These are phyloP conservation scores for Panulirus ornatus DNA, from an alignment of 1,140 invertebrate species.

Conservation along the genomic window DNA sequence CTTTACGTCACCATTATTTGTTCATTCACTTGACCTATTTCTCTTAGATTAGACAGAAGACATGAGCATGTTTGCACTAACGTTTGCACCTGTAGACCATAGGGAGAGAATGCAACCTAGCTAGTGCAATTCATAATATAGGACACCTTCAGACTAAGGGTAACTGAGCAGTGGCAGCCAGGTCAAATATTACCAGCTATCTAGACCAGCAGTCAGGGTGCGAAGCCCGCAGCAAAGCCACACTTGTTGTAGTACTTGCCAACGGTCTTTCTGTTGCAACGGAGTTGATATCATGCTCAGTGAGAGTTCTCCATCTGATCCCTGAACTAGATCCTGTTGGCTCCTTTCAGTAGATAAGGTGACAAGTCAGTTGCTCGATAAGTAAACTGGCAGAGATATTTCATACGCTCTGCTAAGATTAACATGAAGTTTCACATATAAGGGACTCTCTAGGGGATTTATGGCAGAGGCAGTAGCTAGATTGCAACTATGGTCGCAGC, in stretches of 20 bases:
- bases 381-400: neutral
- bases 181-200: neutral
- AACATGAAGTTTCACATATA: neutral
- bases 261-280: neutral
- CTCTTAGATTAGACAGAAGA: slow-evolving; percentile 8
- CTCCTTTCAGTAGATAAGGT: neutral
- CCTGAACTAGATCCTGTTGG: neutral
- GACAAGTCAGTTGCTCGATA: neutral
- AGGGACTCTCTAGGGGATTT: neutral
- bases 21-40: neutral
- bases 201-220: slow-evolving; percentile 16
- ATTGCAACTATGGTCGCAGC: slow-evolving; percentile 32
- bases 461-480: neutral
- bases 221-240: slow-evolving; percentile 13
- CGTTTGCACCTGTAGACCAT: slow-evolving; percentile 46
- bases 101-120: neutral
- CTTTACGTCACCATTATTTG: neutral
- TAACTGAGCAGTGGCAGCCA: too few species aligned
- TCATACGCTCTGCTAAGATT: neutral
- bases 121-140: neutral
- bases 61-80: slow-evolving; percentile 39
- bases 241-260: neutral
- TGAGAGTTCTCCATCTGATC: neutral
- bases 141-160: neutral
- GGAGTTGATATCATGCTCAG: too few species aligned